Conservation (phyloP, 2,113 vertebrate species). For the Nannobrachium achirus region DNA sequence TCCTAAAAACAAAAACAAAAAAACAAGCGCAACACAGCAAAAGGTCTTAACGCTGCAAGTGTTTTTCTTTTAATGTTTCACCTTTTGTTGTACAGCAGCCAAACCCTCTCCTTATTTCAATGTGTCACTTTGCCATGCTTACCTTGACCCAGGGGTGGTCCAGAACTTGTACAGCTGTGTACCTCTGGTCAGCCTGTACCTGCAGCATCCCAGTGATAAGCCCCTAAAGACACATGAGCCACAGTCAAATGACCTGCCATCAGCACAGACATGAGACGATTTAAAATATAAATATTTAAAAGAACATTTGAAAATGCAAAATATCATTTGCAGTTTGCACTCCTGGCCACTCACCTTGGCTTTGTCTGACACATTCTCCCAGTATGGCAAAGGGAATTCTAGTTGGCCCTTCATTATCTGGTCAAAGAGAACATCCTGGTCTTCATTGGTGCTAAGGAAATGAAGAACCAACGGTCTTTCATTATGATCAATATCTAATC, state of each 20-base stretch:
- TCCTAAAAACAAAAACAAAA: too few relatives aligned
- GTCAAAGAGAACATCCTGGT: constrained; percentile 93
- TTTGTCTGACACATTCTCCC: constrained; percentile 93
- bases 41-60: too few relatives aligned
- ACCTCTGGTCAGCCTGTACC: constrained; percentile 90
- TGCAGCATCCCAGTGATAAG: constrained; percentile 95
- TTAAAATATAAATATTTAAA: too few relatives aligned
- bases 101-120: too few relatives aligned
- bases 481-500: neutral
- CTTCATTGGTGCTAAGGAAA: constrained; percentile 84
- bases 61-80: too few relatives aligned
- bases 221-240: constrained; percentile 76
- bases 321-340: too few relatives aligned
- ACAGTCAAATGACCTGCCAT: neutral
- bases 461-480: constrained; percentile 5
- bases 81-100: too few relatives aligned
- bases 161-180: constrained; percentile 91
- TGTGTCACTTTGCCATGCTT: too few relatives aligned
- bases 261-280: too few relatives aligned
- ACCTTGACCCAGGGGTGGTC: constrained; percentile 97
- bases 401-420: constrained; percentile 92
- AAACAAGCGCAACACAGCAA: constrained; percentile 25
- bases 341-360: constrained; percentile 85
- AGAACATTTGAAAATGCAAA: neutral
- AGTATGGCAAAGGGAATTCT: constrained; percentile 92